Conservation (phyloP, 2,888 invertebrate genomes). For the Drosophila prolongata region DNA sequence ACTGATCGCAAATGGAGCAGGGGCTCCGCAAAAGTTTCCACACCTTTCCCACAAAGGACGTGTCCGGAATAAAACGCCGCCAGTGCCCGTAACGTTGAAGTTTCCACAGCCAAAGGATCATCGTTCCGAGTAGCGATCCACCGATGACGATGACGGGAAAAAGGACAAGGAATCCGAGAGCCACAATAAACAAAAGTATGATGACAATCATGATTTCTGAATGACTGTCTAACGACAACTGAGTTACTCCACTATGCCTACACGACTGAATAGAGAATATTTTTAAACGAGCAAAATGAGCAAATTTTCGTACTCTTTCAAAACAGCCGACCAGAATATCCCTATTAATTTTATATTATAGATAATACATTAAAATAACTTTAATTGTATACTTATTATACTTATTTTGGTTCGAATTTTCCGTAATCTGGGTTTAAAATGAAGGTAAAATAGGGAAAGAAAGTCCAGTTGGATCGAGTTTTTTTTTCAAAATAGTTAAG, state of each 20-base stretch:
- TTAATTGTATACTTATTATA: too few relatives aligned
- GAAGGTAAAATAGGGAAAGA: too few relatives aligned
- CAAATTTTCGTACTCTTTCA: neutral
- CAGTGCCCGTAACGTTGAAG: constrained; percentile 65
- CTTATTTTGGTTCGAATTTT: too few relatives aligned
- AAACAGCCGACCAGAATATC: neutral
- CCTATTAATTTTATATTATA: too few relatives aligned
- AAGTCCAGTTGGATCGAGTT: too few relatives aligned
- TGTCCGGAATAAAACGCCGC: constrained; percentile 77
- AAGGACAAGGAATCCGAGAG: constrained; percentile 1
- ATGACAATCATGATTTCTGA: constrained; percentile 14
- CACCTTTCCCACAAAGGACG: constrained; percentile 84
- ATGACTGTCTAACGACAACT: constrained; percentile 11
- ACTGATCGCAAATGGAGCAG: constrained; percentile 77
- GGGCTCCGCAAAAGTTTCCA: constrained; percentile 74
- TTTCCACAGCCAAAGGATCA: constrained; percentile 80
- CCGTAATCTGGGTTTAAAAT: too few relatives aligned
- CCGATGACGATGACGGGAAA: neutral
- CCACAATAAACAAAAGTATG: neutral
- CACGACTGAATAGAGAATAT: neutral
- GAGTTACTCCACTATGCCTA: neutral
- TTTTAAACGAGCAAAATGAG: neutral
- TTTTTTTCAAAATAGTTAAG: too few relatives aligned
- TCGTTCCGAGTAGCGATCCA: neutral
- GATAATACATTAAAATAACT: too few relatives aligned